Percentiles rank a stretch among this genome's conserved stretches.
These are phyloP conservation scores for Fundulus diaphanus DNA, from an alignment of 2,797 vertebrate species.

Conservation along the genomic window DNA sequence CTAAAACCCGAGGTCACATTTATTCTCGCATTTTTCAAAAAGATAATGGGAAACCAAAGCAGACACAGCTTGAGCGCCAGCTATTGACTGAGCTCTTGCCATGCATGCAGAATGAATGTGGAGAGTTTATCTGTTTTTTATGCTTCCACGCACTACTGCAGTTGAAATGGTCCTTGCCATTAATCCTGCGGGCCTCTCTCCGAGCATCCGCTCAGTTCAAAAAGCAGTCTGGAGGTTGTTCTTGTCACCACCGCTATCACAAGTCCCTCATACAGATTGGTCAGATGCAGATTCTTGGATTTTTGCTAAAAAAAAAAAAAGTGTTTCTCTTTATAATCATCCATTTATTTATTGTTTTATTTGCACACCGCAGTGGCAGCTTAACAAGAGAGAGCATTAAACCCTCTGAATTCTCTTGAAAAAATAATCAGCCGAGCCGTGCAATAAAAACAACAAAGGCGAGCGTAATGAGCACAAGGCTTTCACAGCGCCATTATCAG, in stretches of 20 bases:
- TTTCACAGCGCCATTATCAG: conserved; percentile 78
- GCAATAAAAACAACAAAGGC: conserved; percentile 77
- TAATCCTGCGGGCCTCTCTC: conserved; percentile 51
- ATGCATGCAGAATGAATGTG: conserved; percentile 59
- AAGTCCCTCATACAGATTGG: conserved; percentile 22
- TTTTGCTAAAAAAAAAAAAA: conserved; percentile 15
- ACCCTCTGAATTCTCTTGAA: conserved; percentile 62
- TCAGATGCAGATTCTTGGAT: conserved; percentile 45
- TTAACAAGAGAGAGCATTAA: conserved; percentile 62
- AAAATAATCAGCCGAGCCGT: conserved; percentile 69
- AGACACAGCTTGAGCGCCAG: conserved; percentile 23
- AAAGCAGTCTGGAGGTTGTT: conserved; percentile 44
- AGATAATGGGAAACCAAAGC: conserved; percentile 64
- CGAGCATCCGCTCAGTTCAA: conserved; percentile 52
- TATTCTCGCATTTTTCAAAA: conserved; percentile 55
- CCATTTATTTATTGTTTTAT: conserved; percentile 53
- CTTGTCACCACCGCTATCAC: conserved; percentile 42
- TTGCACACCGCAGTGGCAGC: conserved; percentile 31
- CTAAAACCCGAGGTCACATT: conserved; percentile 46
- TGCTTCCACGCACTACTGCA: conserved; percentile 39
- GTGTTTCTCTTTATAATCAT: conserved; percentile 24
- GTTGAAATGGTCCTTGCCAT: conserved; percentile 53
- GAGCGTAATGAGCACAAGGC: conserved; percentile 76
- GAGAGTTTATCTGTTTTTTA: conserved; percentile 63
- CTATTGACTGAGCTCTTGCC: conserved; percentile 58